Conservation (phyloP, 2,888 invertebrate genomes). For the Candidula unifasciata region DNA sequence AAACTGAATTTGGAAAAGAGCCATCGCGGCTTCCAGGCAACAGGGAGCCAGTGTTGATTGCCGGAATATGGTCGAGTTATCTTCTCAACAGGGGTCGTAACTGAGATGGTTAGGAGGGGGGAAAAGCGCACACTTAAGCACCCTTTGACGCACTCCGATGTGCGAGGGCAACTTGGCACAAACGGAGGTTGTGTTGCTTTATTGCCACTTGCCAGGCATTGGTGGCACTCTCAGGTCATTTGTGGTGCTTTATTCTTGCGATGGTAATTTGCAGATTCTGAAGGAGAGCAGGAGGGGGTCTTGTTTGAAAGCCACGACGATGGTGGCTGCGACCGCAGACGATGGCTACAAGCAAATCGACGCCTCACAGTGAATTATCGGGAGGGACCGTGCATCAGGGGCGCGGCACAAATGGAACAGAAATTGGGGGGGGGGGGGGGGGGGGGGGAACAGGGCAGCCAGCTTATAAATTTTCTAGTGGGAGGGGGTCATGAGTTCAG, state of each 20-base stretch:
- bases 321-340: no score
- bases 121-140: constrained; percentile 15
- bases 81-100: constrained; percentile 42
- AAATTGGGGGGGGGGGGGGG: no score
- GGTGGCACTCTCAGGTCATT: not conserved
- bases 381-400: no score
- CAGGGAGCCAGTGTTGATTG: constrained; percentile 42
- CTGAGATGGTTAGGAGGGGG: constrained; percentile 30
- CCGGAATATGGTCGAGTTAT: constrained; percentile 44
- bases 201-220: constrained; percentile 20
- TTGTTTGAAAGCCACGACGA: no score
- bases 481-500: no score
- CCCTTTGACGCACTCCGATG: constrained; percentile 43
- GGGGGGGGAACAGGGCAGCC: no score
- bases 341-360: no score
- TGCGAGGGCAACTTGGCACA: constrained; percentile 46
- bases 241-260: not conserved
- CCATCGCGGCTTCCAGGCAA: constrained; percentile 38
- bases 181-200: constrained; percentile 23
- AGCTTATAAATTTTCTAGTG: no score
- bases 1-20: constrained; percentile 52
- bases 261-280: no score
- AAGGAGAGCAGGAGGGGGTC: no score
- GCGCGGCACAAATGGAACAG: no score
- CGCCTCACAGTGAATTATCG: no score